Conservation (phyloP, 2,797 vertebrate genomes). For the Podargus strigoides region DNA sequence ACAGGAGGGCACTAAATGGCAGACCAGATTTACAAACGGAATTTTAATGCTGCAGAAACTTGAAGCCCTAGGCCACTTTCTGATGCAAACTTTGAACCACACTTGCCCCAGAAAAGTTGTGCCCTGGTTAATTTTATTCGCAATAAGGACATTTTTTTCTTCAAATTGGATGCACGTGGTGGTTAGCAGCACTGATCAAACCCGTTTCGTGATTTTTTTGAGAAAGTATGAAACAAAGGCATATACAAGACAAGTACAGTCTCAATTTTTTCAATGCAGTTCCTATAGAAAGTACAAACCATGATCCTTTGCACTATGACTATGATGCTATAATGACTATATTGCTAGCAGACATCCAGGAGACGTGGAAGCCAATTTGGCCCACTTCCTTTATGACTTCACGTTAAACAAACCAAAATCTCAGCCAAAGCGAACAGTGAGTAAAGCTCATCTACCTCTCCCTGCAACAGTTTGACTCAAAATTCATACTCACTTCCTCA, state of each 20-base stretch:
- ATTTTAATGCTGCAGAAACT: not conserved
- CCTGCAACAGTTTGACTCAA: not conserved
- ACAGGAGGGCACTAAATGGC: not conserved
- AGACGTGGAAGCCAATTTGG: not conserved
- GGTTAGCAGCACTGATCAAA: not conserved
- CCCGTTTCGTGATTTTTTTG: not conserved
- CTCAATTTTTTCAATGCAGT: not conserved
- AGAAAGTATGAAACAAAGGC: not conserved
- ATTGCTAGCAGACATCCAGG: not conserved
- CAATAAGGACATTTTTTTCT: not conserved
- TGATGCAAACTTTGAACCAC: not conserved
- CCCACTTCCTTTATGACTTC: not conserved
- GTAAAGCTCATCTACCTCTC: not conserved
- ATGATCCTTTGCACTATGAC: not conserved
- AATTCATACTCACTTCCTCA: not conserved
- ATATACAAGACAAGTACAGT: not conserved
- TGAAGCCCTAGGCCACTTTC: not conserved
- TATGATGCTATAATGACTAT: not conserved
- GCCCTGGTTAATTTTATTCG: not conserved
- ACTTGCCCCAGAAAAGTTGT: not conserved
- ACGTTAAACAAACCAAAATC: slow-evolving; percentile 9
- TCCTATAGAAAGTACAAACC: not conserved
- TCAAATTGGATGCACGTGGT: not conserved
- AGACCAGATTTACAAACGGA: not conserved
- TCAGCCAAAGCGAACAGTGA: not conserved